phyloP scores from a whole-genome alignment of 53 echinoderm and acorn worm species.

The Holothuria scabra region DNA sequence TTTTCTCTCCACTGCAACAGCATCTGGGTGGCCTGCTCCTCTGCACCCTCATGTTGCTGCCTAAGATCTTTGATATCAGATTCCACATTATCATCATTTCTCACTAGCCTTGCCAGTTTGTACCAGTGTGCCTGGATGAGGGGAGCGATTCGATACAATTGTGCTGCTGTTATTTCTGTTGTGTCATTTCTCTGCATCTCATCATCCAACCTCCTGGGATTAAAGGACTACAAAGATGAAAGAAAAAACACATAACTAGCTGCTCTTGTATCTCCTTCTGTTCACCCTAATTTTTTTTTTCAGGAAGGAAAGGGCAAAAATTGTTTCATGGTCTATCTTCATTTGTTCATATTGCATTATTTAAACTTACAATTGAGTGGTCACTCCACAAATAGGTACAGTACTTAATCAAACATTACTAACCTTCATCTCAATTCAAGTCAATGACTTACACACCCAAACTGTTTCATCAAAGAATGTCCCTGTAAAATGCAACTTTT shows the following conservation, averaged over 20 bases:
- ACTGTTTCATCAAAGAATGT: too few species aligned
- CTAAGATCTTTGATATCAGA: slow-evolving; percentile 82
- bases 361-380: too few species aligned
- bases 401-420: too few species aligned
- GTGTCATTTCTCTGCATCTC: slow-evolving; percentile 67
- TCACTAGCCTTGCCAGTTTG: slow-evolving; percentile 85
- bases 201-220: slow-evolving; percentile 47
- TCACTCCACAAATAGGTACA: too few species aligned
- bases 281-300: too few species aligned
- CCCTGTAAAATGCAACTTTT: too few species aligned
- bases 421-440: too few species aligned
- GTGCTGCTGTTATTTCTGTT: slow-evolving; percentile 74
- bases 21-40: slow-evolving; percentile 98
- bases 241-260: background rate
- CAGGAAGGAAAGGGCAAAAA: too few species aligned
- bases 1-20: slow-evolving; percentile 96
- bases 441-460: too few species aligned
- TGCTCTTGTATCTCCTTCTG: too few species aligned
- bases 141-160: slow-evolving; percentile 93
- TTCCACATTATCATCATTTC: slow-evolving; percentile 92
- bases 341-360: too few species aligned
- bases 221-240: background rate
- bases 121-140: slow-evolving; percentile 94
- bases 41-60: slow-evolving; percentile 72
- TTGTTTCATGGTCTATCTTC: too few species aligned